Evolutionary conservation across 2,113 vertebrate genomes (phyloP).

Genomic region (Nothobranchius kuhntae): DNA sequence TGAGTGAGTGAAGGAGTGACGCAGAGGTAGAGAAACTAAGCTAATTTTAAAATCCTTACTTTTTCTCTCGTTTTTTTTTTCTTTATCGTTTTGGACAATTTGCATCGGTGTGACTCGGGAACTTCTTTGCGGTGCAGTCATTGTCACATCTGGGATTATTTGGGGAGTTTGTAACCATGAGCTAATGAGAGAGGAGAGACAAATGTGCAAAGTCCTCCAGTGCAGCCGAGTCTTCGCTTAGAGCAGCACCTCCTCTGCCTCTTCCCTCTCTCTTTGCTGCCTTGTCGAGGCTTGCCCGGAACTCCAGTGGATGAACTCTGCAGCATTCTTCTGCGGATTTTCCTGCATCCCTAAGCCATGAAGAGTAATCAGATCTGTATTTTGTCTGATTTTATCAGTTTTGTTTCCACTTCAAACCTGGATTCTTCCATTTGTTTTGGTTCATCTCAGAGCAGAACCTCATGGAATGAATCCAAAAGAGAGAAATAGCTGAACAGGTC

Average conservation of each 20-base stretch:
- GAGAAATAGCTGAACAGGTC: slow-evolving; percentile 11
- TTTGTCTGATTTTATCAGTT: slow-evolving; percentile 23
- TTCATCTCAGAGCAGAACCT: neutral
- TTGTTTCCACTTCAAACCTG: slow-evolving; percentile 28
- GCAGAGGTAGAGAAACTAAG: slow-evolving; percentile 21
- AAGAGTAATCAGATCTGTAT: slow-evolving; percentile 23
- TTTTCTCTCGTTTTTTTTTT: slow-evolving; percentile 9
- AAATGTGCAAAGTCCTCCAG: slow-evolving; percentile 24
- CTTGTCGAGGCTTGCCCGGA: slow-evolving; percentile 55
- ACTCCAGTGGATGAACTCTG: slow-evolving; percentile 24
- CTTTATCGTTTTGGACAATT: neutral
- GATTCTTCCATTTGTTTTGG: slow-evolving; percentile 7
- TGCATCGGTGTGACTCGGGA: slow-evolving; percentile 5
- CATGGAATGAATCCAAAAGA: slow-evolving; percentile 17
- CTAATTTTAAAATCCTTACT: neutral
- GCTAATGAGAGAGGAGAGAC: slow-evolving; percentile 17
- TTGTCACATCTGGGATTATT: slow-evolving; percentile 14
- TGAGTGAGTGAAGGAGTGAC: slow-evolving; percentile 19
- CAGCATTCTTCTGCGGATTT: slow-evolving; percentile 33
- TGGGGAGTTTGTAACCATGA: slow-evolving; percentile 35
- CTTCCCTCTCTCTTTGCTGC: slow-evolving; percentile 16
- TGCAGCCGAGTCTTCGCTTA: slow-evolving; percentile 7
- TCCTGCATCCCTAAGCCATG: slow-evolving; percentile 10
- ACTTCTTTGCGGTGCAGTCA: slow-evolving; percentile 16
- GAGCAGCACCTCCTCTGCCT: slow-evolving; percentile 24